Evolutionary conservation across 2,113 vertebrate genomes (phyloP), one percentile per base, ranked within the genome.

Genomic region (Coracopsis vasa): DNA sequence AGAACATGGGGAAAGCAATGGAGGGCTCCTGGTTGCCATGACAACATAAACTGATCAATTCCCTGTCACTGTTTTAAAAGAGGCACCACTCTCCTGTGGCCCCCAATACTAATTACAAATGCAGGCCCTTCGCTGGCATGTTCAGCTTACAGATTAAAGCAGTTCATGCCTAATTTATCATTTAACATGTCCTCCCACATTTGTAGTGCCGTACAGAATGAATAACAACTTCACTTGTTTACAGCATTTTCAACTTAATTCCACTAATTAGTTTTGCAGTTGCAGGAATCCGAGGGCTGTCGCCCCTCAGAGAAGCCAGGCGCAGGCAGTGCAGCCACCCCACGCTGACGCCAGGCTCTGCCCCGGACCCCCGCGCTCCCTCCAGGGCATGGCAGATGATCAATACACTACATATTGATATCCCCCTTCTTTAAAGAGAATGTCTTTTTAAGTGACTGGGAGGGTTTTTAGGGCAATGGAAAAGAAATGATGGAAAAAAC

Each of bases 1-100:
- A 93, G 80, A 96, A 94, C 29, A 72, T 27, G 70, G 96, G 69
- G 92, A 92, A 97, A 97, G 93, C 69, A 92, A 97, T 91, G 92
- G 88, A 97, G 97, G 95, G 93, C 95, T 97, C 96, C 96, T 80
- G 97, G 98, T 98, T 98, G 95, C 98, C 96, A 98, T 80, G 88
- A 97, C 97, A 98, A 98, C 98, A 94, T 97, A 98, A 98, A 98
- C 97, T 98, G 98, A 98, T 98, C 98, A 98, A 98, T 99, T 98
- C 98, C 97, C 98, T 98, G 98, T 98, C 98, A 98, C 96, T 97
- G 94, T 98, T 98, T 97, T 97, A 97, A 98, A 98, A 97, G 97
- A 98, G 95, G 94, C 96, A 95, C 95, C 96, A 92, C 96, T 98
- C 97, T 98, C 97, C 97, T 97, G 96, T 97, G 97, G 97, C 98